These are phyloP conservation scores for Morone saxatilis DNA, from an alignment of 2,113 vertebrate genomes.

Conservation along the genomic window DNA sequence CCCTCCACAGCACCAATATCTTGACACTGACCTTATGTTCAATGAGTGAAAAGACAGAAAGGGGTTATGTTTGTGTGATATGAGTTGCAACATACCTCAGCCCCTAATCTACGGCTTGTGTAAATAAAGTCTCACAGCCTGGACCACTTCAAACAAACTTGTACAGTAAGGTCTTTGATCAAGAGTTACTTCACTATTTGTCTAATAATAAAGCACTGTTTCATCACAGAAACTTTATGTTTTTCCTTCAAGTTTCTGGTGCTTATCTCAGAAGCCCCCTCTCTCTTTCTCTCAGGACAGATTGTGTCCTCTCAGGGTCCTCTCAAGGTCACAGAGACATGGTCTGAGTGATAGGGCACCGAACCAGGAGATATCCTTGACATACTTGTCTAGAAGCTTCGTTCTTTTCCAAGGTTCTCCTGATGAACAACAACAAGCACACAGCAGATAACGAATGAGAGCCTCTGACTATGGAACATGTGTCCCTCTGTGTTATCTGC, in stretches of 20 bases:
- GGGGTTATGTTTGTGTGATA: slow-evolving; percentile 44
- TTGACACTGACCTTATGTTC: slow-evolving; percentile 40
- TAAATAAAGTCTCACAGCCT: slow-evolving; percentile 50
- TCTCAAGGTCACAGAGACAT: slow-evolving; percentile 34
- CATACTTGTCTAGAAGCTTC: slow-evolving; percentile 41
- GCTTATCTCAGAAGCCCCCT: slow-evolving; percentile 48
- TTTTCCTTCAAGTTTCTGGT: slow-evolving; percentile 15
- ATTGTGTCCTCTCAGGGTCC: slow-evolving; percentile 42
- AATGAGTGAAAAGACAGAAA: slow-evolving; percentile 24
- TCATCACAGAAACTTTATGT: slow-evolving; percentile 16
- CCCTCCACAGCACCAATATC: slow-evolving; percentile 17
- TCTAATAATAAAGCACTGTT: slow-evolving; percentile 30
- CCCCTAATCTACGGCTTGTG: slow-evolving; percentile 43
- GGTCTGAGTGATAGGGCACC: slow-evolving; percentile 42
- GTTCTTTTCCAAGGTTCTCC: slow-evolving; percentile 58
- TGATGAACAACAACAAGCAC: slow-evolving; percentile 26
- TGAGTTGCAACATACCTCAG: slow-evolving; percentile 36
- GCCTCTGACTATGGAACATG: slow-evolving; percentile 34
- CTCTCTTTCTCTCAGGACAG: slow-evolving; percentile 20
- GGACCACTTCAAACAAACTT: slow-evolving; percentile 42
- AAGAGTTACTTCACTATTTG: slow-evolving; percentile 23
- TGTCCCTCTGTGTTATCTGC: slow-evolving; percentile 56
- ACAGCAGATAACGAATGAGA: slow-evolving; percentile 58
- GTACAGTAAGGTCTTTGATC: slow-evolving; percentile 49
- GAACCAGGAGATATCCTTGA: slow-evolving; percentile 43